A percentile compares a stretch with the other conserved stretches of the same genome.
Evolutionary conservation across 2,888 invertebrate genomes (phyloP).

Genomic region (Galeopsomyia nigrocyanea): DNA sequence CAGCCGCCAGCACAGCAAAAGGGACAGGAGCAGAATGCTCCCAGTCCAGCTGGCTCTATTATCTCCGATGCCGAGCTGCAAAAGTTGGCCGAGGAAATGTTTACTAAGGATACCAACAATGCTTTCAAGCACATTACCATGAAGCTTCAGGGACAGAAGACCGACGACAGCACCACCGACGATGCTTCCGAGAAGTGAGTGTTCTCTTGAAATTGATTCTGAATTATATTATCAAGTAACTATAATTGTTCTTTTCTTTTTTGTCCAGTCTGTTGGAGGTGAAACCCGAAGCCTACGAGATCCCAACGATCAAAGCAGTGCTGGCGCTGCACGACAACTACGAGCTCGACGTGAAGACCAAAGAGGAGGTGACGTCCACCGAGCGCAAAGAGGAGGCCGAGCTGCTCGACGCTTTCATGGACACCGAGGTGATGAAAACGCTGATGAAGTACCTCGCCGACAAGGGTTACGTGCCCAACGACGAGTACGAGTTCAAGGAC

Average conservation of each 20-base stretch:
- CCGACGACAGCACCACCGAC: constrained; percentile 79
- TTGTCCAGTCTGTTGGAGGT: constrained; percentile 77
- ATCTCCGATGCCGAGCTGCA: constrained; percentile 77
- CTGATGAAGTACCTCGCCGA: constrained; percentile 77
- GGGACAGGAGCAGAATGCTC: not conserved
- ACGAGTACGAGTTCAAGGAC: constrained; percentile 76
- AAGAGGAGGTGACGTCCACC: constrained; percentile 81
- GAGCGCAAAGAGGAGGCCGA: constrained; percentile 84
- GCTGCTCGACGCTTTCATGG: constrained; percentile 83
- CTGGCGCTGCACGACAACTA: constrained; percentile 85
- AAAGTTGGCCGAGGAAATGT: constrained; percentile 79
- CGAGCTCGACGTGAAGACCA: constrained; percentile 78
- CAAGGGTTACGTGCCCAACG: constrained; percentile 70
- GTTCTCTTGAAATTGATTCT: not conserved
- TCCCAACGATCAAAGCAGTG: constrained; percentile 82
- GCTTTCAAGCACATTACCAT: constrained; percentile 78
- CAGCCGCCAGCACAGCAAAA: no score
- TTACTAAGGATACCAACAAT: constrained; percentile 81
- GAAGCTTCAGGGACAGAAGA: constrained; percentile 83
- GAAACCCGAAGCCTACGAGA: constrained; percentile 75
- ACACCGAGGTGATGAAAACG: constrained; percentile 81
- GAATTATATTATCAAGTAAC: not conserved
- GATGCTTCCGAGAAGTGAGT: constrained; percentile 82
- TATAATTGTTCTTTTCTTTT: no score
- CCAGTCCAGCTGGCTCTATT: constrained; percentile 61